Percentiles rank a stretch among this genome's conserved stretches.
phyloP scores from a whole-genome alignment of 30 jellyfish, hydroid and myxozoan genomes.

The Aurelia aurita region DNA sequence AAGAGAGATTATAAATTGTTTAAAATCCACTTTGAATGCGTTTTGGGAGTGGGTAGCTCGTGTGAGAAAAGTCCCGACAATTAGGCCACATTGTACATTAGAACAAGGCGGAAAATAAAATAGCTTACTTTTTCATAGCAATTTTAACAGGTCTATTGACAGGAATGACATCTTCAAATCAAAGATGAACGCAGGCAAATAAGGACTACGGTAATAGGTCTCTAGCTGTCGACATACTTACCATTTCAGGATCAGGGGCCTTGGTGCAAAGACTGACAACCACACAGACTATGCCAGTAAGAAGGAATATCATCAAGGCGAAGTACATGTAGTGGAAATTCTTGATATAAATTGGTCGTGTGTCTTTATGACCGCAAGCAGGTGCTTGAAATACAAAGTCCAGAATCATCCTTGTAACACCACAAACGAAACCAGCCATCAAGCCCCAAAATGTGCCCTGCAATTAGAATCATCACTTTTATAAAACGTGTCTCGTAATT shows the following conservation, averaged over 20 bases:
- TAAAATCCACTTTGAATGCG: too few species aligned
- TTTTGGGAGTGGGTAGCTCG: too few species aligned
- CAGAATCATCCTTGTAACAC: slow-evolving; percentile 84
- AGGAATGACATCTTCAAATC: too few species aligned
- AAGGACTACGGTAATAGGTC: neutral
- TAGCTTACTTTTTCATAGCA: too few species aligned
- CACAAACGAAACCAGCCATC: slow-evolving; percentile 85
- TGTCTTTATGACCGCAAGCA: slow-evolving; percentile 81
- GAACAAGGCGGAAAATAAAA: too few species aligned
- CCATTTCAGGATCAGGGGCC: slow-evolving; percentile 91
- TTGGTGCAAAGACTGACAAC: slow-evolving; percentile 89
- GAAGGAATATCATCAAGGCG: slow-evolving; percentile 85
- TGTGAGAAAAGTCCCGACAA: too few species aligned
- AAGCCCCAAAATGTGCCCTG: slow-evolving; percentile 97
- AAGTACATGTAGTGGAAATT: slow-evolving; percentile 94
- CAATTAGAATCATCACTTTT: neutral
- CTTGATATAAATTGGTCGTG: slow-evolving; percentile 82
- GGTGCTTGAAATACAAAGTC: slow-evolving; percentile 94
- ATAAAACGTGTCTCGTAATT: too few species aligned
- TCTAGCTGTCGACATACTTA: slow-evolving; percentile 24
- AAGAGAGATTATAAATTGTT: too few species aligned
- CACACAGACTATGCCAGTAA: slow-evolving; percentile 89
- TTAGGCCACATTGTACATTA: too few species aligned
- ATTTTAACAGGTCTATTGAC: too few species aligned
- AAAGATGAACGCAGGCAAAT: too few species aligned